A percentile compares a stretch with the other conserved stretches of the same genome.
Conservation (phyloP, 2,797 vertebrate genomes). For the Orientallactaga sibirica region DNA sequence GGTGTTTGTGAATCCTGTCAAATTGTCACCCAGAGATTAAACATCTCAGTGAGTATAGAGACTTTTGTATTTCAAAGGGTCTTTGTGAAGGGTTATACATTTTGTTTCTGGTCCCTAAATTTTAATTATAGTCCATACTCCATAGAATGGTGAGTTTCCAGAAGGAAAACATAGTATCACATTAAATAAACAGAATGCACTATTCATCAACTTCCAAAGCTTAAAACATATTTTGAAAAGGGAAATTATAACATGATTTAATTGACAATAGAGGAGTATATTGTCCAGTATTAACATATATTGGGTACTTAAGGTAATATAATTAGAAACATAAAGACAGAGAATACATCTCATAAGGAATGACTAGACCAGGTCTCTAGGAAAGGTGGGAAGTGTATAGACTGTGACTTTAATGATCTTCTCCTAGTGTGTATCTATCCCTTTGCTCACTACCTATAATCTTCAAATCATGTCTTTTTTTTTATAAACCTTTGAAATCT, state of each 20-base stretch:
- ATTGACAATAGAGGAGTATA: background rate
- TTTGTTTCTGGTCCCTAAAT: background rate
- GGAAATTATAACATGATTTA: background rate
- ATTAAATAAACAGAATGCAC: background rate
- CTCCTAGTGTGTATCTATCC: conserved; percentile 5
- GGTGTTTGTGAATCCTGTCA: too few relatives aligned
- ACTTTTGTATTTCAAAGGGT: background rate
- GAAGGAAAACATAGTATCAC: background rate
- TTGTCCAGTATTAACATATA: background rate
- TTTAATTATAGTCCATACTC: background rate
- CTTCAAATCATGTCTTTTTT: background rate
- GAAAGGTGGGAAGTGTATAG: background rate
- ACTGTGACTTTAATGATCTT: background rate
- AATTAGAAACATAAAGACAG: background rate
- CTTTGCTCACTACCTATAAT: background rate
- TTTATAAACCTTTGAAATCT: conserved; percentile 26
- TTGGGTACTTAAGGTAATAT: background rate
- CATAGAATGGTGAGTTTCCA: background rate
- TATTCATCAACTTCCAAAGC: background rate
- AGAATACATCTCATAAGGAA: background rate
- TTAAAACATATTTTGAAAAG: background rate
- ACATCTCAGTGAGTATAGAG: background rate
- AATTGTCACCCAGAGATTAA: too few relatives aligned
- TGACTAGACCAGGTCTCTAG: background rate
- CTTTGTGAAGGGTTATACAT: background rate